Base-by-base conservation (phyloP, 2,113 vertebrate genomes). In the Baryphthengus martii region DNA sequence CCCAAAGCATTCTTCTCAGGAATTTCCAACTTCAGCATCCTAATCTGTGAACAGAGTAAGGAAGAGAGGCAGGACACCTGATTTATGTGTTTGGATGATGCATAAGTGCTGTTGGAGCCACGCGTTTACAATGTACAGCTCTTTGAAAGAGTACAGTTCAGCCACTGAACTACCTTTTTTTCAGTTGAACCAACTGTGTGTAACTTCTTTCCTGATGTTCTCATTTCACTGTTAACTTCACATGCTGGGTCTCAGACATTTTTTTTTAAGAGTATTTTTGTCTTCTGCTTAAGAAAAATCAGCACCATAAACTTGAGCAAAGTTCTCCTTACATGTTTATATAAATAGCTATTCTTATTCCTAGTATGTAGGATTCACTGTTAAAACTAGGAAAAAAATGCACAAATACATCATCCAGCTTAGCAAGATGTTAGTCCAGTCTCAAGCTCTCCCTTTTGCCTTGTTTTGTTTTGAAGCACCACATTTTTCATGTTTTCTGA, bases 401-500 rank as follows among this genome's bases (percentile, higher is more conserved):
- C 77, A 90, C n/a, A 52, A 59, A 31, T 70, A 3, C 17, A 31
- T 71, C 11, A 37, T 66, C 65, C 4, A 31, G 62, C 53, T 82
- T 52, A 80, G 66, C 37, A 59, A 56, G 63, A 68, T 67, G 13
- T 82, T 62, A 53, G 42, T 84, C 29, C 35, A 19, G 9, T 12
- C 47, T 92, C 45, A 45, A 45, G 18, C 45, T 70, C 14, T 85
- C 45, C 50, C 70, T 17, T 76, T 84, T 70, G 42, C 47, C 55
- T 85, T n/a, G 2, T 80, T 94, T 62, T 28, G 2, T 45, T 78
- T 37, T 63, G 76, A 86, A 90, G 55, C 33, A 67, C 18, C 47
- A 63, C 35, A 44, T 89, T 96, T 93, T 84, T 67, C 65, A 65
- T 90, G 16, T 70, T 47, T 90, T 90, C 88, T 92, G 83, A 74